Evolutionary conservation across 2,797 vertebrate species (phyloP), one percentile per base, ranked within the genome.

Genomic region (Gorsachius magnificus): DNA sequence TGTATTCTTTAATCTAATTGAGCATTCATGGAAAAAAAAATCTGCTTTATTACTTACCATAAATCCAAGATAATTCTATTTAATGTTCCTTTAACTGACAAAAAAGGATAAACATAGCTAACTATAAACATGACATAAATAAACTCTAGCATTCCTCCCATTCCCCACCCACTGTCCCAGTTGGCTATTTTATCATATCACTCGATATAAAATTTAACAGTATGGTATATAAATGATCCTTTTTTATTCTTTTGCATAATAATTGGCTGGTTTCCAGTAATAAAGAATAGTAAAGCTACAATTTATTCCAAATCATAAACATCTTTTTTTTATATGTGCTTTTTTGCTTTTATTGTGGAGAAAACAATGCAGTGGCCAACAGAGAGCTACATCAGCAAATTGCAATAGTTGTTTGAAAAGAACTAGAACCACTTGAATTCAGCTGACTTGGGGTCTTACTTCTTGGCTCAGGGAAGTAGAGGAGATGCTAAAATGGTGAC

Each of bases 401-500:
- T 79, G 36, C 31, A 84, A 70, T 68, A 86, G 81, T 81, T 76
- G 61, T 54, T 89, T 94, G 79, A 72, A 90, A 80, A 83, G 79
- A 95, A 45, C 69, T 46, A 57, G 56, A 78, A 14, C 15, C 83
- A 68, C 89, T 97, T 94, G 90, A 97, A 85, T 94, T 92, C 65
- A 97, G 90, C 96, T 97, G 94, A 94, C 72, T 95, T 91, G 35
- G 92, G 93, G 54, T 75, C 94, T 83, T 70, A 61, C 95, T 96
- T 96, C 88, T 94, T 89, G 83, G 94, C 77, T 96, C 75, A 90
- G 82, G 35, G 86, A 96, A 93, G 77, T 20, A 90, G 79, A 90
- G 19, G 53, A 96, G 85, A 81, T 74, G 89, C 96, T 97, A 95
- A 97, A 98, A 96, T 6, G 38, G 94, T 97, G 96, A 95, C 96